phyloP scores from a whole-genome alignment of 2,888 invertebrate species.

The Dasypolia templi region DNA sequence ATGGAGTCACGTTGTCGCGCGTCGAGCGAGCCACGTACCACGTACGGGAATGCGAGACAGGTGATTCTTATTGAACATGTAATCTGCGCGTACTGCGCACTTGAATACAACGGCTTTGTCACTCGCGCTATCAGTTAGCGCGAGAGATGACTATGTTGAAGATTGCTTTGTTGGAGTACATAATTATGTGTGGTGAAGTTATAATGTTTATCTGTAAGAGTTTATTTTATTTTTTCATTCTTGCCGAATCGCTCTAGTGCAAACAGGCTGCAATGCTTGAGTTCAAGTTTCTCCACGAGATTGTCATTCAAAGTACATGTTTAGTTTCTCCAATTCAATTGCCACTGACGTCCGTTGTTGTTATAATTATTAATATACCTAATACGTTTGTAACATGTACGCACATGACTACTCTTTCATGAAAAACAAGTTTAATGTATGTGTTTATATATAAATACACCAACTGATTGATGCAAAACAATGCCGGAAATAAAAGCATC shows the following conservation, averaged over 20 bases:
- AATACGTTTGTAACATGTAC: neutral
- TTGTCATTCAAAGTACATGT: neutral
- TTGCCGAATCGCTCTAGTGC: neutral
- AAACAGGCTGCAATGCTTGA: neutral
- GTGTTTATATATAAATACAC: neutral
- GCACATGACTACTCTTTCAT: neutral
- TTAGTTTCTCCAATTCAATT: neutral
- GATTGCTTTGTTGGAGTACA: neutral
- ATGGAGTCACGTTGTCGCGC: slow-evolving; percentile 28
- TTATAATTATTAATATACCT: neutral
- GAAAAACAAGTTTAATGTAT: neutral
- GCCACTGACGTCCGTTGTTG: too few species aligned
- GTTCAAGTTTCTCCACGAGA: neutral
- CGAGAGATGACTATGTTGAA: too few species aligned
- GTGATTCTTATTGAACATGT: slow-evolving; percentile 55
- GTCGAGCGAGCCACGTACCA: slow-evolving; percentile 33
- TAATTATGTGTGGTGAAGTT: neutral
- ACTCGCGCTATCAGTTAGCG: neutral
- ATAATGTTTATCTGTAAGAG: neutral
- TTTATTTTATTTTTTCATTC: neutral
- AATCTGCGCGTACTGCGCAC: slow-evolving; percentile 33
- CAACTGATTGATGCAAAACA: neutral
- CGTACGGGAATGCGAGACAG: slow-evolving; percentile 54
- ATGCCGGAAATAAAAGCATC: neutral
- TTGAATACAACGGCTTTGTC: slow-evolving; percentile 12